Percentiles rank a stretch among this genome's conserved stretches.
Conservation (phyloP, 2,113 vertebrate species). For the Bolborhynchus lineola region DNA sequence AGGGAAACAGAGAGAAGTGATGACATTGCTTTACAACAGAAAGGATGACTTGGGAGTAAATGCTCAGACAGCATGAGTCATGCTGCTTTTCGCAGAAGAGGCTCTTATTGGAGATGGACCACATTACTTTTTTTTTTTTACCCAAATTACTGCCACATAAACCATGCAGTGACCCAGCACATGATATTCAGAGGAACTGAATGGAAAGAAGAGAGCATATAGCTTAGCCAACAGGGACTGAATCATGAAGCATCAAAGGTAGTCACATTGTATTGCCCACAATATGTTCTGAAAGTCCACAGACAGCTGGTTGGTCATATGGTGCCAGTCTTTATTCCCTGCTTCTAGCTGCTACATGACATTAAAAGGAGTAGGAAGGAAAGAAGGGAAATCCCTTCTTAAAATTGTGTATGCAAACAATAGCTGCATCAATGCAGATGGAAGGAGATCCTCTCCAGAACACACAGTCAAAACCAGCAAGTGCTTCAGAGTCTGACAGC, state of each 20-base stretch:
- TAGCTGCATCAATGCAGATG: slow-evolving; percentile 16
- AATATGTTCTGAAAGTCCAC: slow-evolving; percentile 40
- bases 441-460: slow-evolving; percentile 1
- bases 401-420: slow-evolving; percentile 9
- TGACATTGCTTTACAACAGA: not conserved
- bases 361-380: slow-evolving; percentile 34
- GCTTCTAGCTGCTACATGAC: not conserved
- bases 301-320: slow-evolving; percentile 56
- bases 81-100: not conserved
- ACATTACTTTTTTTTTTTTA: not conserved
- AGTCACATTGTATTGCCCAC: slow-evolving; percentile 1
- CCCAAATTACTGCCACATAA: not conserved
- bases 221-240: not conserved
- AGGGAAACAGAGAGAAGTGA: not conserved
- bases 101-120: not conserved
- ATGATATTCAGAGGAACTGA: not conserved
- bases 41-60: not conserved
- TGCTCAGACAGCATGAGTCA: not conserved
- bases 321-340: slow-evolving; percentile 3
- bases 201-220: not conserved
- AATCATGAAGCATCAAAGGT: not conserved
- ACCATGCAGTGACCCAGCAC: not conserved
- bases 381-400: slow-evolving; percentile 6
- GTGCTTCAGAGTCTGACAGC: not conserved
- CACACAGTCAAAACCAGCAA: not conserved